These are phyloP conservation scores for Chironomus tepperi DNA, from an alignment of 1,140 invertebrate genomes.

Conservation along the genomic window DNA sequence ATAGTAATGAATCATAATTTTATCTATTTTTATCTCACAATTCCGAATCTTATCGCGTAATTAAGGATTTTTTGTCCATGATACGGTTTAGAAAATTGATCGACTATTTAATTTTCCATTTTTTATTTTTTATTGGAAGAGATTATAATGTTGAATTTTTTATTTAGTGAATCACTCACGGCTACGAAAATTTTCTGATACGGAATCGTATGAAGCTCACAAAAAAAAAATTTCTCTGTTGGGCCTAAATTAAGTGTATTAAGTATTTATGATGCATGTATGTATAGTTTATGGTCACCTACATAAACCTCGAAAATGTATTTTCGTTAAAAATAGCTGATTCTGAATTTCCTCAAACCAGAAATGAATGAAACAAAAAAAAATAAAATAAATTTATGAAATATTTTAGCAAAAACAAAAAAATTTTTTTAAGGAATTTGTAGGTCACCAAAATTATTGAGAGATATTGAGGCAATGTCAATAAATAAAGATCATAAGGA, in stretches of 20 bases:
- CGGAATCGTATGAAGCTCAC: background rate
- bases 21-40: constrained; percentile 14
- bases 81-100: background rate
- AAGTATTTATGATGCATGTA: constrained; percentile 2
- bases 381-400: too few relatives aligned
- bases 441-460: background rate
- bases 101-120: background rate
- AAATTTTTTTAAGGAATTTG: constrained; percentile 1
- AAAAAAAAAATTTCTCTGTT: constrained; percentile 2
- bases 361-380: too few relatives aligned
- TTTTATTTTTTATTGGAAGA: constrained; percentile 1
- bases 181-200: background rate
- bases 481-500: constrained; percentile 2
- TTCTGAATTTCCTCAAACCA: background rate
- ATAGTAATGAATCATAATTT: background rate
- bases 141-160: background rate
- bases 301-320: background rate
- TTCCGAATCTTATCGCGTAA: background rate
- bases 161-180: background rate
- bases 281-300: background rate
- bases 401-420: background rate
- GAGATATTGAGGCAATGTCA: background rate
- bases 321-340: constrained; percentile 8
- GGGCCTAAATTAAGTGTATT: constrained; percentile 8
- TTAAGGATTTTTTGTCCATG: background rate